A percentile compares a stretch with the other conserved stretches of the same genome.
Evolutionary conservation across 2,113 vertebrate genomes (phyloP).

Genomic region (Pogona vitticeps): DNA sequence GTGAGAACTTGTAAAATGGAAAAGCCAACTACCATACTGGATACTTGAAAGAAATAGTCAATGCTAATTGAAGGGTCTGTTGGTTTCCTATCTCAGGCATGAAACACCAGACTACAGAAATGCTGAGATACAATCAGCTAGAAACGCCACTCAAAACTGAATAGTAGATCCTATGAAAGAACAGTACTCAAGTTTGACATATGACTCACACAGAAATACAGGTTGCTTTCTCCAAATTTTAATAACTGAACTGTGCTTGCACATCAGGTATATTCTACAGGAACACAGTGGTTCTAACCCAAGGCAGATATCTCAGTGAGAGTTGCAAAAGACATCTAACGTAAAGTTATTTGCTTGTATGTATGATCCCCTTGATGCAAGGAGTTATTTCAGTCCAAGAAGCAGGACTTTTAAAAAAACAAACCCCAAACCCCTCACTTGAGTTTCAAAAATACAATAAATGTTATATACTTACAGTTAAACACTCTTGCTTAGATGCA

Average conservation of each 20-base stretch:
- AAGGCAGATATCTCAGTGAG: not conserved
- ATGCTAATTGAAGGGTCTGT: not conserved
- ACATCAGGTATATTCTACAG: not conserved
- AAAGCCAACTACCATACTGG: too few relatives aligned
- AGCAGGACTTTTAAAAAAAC: not conserved
- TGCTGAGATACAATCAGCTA: not conserved
- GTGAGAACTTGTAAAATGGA: too few relatives aligned
- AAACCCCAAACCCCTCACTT: accelerated
- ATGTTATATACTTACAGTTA: not conserved
- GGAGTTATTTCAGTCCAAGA: conserved; percentile 42
- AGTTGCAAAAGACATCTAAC: conserved; percentile 40
- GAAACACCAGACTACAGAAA: not conserved
- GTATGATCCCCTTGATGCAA: conserved; percentile 61
- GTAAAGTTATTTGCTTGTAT: conserved; percentile 14
- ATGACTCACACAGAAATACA: accelerated
- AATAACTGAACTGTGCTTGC: not conserved
- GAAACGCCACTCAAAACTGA: not conserved
- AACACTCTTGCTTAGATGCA: not conserved
- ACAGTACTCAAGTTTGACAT: not conserved
- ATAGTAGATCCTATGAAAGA: not conserved
- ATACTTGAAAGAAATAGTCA: too few relatives aligned
- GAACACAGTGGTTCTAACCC: not conserved
- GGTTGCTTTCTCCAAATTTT: not conserved
- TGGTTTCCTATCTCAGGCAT: not conserved
- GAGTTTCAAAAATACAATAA: not conserved